Percentiles rank a stretch among this genome's conserved stretches.
These are phyloP conservation scores for Tipula confusa DNA, from an alignment of 2,888 invertebrate genomes.

Conservation along the genomic window DNA sequence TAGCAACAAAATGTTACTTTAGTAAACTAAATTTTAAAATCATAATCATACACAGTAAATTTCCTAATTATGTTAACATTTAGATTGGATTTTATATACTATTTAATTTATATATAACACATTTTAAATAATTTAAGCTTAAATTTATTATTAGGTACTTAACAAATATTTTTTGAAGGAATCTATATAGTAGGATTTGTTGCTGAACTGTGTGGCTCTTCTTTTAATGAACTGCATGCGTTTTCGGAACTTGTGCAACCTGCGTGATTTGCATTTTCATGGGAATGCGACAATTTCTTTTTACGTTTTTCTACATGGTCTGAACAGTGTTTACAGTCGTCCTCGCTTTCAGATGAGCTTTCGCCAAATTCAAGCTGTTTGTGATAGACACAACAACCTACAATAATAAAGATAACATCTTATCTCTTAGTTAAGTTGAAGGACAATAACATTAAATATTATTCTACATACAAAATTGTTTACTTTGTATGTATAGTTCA, in stretches of 20 bases:
- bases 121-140: constrained; percentile 20
- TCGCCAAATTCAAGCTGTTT: constrained; percentile 87
- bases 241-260: not conserved
- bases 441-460: no score
- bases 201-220: not conserved
- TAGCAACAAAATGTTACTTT: not conserved
- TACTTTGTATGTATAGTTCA: no score
- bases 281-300: constrained; percentile 40
- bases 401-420: not conserved
- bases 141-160: not conserved
- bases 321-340: constrained; percentile 83
- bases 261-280: not conserved
- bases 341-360: constrained; percentile 77
- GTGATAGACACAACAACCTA: constrained; percentile 93
- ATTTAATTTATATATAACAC: constrained; percentile 3
- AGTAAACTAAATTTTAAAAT: not conserved
- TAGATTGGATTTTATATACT: not conserved
- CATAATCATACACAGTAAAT: not conserved
- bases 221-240: not conserved
- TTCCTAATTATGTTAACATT: not conserved
- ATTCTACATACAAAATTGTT: no score
- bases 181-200: not conserved
- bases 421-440: no score
- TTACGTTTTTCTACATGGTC: constrained; percentile 70
- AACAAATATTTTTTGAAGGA: not conserved